These are phyloP conservation scores for Stegostoma tigrinum DNA, from an alignment of 2,113 vertebrate species.

Conservation along the genomic window DNA sequence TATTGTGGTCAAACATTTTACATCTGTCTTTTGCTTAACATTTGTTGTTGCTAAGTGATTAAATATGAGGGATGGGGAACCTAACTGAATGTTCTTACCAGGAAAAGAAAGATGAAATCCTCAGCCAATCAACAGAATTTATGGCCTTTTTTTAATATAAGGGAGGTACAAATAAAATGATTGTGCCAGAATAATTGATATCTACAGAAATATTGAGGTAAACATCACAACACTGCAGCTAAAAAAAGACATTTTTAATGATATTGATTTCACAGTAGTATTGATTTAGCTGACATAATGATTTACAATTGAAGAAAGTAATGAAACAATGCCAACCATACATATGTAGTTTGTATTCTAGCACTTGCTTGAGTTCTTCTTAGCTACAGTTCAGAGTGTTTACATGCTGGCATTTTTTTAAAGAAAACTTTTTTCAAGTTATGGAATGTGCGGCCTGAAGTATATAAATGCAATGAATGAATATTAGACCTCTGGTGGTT, in stretches of 20 bases:
- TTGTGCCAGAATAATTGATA: constrained; percentile 26
- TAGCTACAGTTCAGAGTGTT: not conserved
- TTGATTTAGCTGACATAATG: constrained; percentile 32
- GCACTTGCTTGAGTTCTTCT: not conserved
- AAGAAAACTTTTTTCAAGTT: not conserved
- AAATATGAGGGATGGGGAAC: not conserved
- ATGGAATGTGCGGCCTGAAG: not conserved
- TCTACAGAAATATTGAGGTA: not conserved
- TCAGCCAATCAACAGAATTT: not conserved
- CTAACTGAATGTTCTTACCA: not conserved
- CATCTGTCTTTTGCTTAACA: not conserved
- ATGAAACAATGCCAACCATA: not conserved
- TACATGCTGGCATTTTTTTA: not conserved
- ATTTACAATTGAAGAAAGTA: constrained; percentile 23
- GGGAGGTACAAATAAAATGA: not conserved
- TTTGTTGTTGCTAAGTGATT: constrained; percentile 16
- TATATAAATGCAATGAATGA: not conserved
- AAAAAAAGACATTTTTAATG: constrained; percentile 24
- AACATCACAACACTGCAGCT: not conserved
- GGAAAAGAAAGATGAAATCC: not conserved
- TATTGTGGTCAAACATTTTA: not conserved
- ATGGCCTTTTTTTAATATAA: not conserved
- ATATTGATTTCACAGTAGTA: constrained; percentile 27
- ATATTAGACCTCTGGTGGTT: not conserved
- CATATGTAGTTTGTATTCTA: not conserved